phyloP scores from a whole-genome alignment of 2,888 invertebrate species.

The Melinaea marsaeus region DNA sequence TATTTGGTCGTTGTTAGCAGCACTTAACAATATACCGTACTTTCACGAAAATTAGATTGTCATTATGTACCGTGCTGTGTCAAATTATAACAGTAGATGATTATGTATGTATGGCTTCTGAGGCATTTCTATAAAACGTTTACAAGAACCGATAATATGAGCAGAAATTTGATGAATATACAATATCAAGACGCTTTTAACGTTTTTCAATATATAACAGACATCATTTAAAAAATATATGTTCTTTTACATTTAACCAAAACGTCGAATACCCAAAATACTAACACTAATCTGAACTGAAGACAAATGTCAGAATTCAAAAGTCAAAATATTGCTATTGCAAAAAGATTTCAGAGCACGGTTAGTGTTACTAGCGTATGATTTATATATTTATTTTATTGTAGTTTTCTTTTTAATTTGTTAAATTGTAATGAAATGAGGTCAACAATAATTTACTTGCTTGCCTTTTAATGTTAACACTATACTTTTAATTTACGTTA shows the following conservation, averaged over 20 bases:
- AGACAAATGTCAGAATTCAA: conserved; percentile 1
- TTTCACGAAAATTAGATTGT: conserved; percentile 12
- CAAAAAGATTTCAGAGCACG: neutral
- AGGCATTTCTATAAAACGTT: conserved; percentile 28
- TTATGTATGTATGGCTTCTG: conserved; percentile 34
- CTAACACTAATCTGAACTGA: neutral
- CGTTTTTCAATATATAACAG: neutral
- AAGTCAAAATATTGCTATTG: conserved; percentile 1
- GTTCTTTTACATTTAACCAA: neutral
- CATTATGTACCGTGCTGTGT: conserved; percentile 15
- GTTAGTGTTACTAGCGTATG: neutral
- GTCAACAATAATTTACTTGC: no score
- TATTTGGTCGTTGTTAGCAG: neutral
- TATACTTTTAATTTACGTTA: no score
- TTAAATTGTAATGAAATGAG: no score
- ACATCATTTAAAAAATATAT: neutral
- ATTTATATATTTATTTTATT: neutral
- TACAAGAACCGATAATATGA: neutral
- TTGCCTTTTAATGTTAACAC: no score
- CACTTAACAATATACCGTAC: neutral
- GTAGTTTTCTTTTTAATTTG: no score
- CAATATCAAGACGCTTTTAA: neutral
- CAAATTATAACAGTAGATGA: conserved; percentile 17
- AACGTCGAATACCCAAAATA: conserved; percentile 1
- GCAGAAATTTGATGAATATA: neutral